phyloP scores from a whole-genome alignment of 2,888 invertebrate species.

The Choristoneura rosaceana region DNA sequence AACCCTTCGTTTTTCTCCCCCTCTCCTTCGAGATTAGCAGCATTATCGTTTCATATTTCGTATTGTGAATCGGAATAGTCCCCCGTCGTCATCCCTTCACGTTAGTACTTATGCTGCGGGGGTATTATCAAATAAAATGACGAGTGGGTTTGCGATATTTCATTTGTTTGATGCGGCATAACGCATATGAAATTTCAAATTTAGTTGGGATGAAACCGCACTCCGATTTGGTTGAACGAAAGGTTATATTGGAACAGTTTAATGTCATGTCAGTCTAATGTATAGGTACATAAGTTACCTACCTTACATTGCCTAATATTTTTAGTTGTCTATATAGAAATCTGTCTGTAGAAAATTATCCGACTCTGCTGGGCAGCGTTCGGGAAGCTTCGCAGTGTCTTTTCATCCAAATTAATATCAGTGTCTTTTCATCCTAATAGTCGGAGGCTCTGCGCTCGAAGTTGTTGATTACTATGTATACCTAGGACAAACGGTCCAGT shows the following conservation, averaged over 20 bases:
- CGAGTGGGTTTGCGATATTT: constrained; percentile 6
- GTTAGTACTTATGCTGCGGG: not conserved
- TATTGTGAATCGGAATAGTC: constrained; percentile 6
- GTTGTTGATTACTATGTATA: no score
- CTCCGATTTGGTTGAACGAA: not conserved
- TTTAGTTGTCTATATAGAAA: no score
- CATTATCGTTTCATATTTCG: constrained; percentile 10
- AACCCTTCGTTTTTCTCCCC: not conserved
- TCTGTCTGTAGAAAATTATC: no score
- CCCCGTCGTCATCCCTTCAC: constrained; percentile 2
- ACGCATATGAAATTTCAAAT: constrained; percentile 3
- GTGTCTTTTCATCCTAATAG: no score
- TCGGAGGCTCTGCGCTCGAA: no score
- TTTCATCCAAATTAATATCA: no score
- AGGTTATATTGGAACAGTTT: not conserved
- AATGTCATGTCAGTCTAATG: no score
- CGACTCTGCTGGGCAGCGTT: no score
- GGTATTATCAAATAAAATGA: constrained; percentile 10
- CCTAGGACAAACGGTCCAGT: no score
- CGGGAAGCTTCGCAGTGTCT: no score
- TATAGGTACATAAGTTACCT: no score
- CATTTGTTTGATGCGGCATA: constrained; percentile 3
- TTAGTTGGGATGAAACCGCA: not conserved
- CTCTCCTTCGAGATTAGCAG: constrained; percentile 9
- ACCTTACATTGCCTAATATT: no score